Evolutionary conservation across 2,797 vertebrate species (phyloP), one percentile per base, ranked within the genome.

Genomic region (Schizopygopsis malacanthus): DNA sequence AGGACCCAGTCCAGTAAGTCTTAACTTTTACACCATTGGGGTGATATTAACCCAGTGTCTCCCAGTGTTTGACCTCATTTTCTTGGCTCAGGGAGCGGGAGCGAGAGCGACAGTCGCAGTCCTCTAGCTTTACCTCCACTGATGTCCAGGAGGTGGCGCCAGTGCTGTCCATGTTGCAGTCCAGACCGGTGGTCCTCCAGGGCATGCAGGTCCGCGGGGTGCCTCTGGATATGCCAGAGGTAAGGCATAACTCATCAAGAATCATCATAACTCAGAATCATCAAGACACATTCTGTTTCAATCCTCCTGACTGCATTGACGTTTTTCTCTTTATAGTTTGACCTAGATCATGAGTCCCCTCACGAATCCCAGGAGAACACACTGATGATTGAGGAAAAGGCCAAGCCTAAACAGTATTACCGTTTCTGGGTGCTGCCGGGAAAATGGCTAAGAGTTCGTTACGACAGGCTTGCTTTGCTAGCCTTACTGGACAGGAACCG

Each of bases 291-390:
- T 45, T 61, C 22, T 54, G 2, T 39, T 28, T 83, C 39, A 47
- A 33, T 65, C 11, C 47, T 11, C 25, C 12, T 1, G 25, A 10
- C 70, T 43, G 75, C n/a, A 39, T 12, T 13, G 4, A 33, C 0
- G 0, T 73, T 61, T 84, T 52, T 22, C n/a, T 87, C 15, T 52
- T 54, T 77, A 22, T 90, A 98, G 97, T 97, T 97, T 92, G 97
- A 98, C 92, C 94, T 97, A 91, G 97, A 97, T 93, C 97, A 97
- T 18, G 97, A 98, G 91, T 97, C 97, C 78, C 93, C 97, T 84
- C 97, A 97, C 82, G 97, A 97, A 92, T 97, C 97, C 89, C 97
- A 98, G 92, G 97, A 98, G 92, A 97, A 98, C 94, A 97, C 97
- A 0, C 92, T 97, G 90, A 97, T 98, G 97, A 97, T 97, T 37